Conservation (phyloP, 2,797 vertebrate genomes). For the Momotus momota region DNA sequence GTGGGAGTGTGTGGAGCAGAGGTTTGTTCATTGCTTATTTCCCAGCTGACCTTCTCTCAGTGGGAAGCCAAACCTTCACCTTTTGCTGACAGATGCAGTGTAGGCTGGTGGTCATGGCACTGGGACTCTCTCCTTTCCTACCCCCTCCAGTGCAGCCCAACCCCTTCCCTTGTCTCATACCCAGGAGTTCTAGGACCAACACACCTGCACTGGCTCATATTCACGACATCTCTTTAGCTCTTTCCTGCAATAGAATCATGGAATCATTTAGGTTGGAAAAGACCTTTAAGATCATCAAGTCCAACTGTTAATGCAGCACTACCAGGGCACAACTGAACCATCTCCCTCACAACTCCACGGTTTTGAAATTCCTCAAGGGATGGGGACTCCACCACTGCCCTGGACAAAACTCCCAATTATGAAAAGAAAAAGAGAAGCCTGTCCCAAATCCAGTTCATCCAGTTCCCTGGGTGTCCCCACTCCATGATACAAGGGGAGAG, state of each 20-base stretch:
- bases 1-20: neutral
- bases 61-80: neutral
- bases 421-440: neutral
- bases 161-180: neutral
- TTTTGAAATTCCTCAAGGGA: neutral
- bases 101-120: neutral
- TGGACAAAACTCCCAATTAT: neutral
- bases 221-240: neutral
- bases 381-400: neutral
- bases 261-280: neutral
- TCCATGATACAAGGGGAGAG: rapidly evolving
- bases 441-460: neutral
- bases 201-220: neutral
- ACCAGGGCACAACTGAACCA: neutral
- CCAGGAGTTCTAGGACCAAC: neutral
- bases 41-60: neutral
- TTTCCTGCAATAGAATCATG: neutral
- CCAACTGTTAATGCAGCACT: neutral
- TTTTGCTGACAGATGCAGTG: neutral
- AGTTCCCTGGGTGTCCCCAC: neutral
- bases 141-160: neutral
- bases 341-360: neutral
- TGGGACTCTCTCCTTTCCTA: neutral
- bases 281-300: neutral
- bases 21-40: neutral